Evolutionary conservation across 2,113 vertebrate genomes (phyloP).

Genomic region (Martes martes): DNA sequence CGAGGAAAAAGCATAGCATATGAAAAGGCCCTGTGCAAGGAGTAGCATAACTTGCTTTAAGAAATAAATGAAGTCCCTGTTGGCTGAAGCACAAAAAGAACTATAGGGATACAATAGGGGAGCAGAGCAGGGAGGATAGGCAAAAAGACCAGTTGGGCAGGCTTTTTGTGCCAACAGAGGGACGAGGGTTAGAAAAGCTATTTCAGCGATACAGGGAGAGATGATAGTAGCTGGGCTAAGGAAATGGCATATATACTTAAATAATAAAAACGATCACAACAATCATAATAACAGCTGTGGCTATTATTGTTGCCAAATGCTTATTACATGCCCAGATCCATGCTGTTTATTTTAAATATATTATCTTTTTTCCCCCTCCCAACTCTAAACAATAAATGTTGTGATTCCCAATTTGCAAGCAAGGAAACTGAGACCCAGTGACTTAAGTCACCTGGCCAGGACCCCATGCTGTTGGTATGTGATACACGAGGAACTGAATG

Average conservation of each 20-base stretch:
- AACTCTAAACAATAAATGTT: neutral
- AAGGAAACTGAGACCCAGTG: neutral
- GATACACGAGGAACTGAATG: neutral
- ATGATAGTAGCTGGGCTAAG: neutral
- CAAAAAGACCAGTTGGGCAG: neutral
- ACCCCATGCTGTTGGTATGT: neutral
- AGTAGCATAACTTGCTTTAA: neutral
- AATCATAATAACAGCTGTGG: neutral
- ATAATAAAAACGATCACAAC: neutral
- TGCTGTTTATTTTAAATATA: neutral
- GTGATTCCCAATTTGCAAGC: neutral
- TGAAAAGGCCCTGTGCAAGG: neutral
- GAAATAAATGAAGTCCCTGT: neutral
- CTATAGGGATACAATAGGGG: neutral
- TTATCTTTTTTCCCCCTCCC: neutral
- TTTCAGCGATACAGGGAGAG: neutral
- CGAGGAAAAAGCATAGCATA: neutral
- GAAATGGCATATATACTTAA: neutral
- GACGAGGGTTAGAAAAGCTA: neutral
- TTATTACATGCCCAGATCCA: neutral
- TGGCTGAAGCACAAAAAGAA: neutral
- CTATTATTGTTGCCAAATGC: neutral
- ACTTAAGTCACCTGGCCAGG: neutral
- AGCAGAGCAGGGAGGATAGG: neutral
- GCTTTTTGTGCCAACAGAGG: neutral